A percentile compares a stretch with the other conserved stretches of the same genome.
phyloP scores from a whole-genome alignment of 1,140 invertebrate genomes.

The Drosophila parvula region DNA sequence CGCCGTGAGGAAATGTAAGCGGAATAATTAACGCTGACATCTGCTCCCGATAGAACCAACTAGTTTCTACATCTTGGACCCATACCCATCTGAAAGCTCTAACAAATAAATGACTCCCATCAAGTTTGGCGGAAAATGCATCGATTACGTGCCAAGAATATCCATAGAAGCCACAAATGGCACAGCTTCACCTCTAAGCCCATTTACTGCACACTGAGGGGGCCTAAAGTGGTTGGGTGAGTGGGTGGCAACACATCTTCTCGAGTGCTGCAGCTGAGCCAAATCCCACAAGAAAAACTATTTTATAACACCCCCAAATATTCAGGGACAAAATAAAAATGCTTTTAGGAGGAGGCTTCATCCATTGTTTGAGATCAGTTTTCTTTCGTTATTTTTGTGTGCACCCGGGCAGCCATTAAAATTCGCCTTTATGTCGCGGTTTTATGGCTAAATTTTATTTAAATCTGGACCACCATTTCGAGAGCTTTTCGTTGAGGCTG shows the following conservation, averaged over 20 bases:
- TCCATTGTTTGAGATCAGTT: conserved; percentile 40
- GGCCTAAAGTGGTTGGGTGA: conserved; percentile 23
- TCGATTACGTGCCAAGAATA: conserved; percentile 39
- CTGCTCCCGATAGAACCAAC: conserved; percentile 13
- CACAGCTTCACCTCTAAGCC: conserved; percentile 36
- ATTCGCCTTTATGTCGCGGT: conserved; percentile 48
- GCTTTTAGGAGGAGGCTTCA: conserved; percentile 41
- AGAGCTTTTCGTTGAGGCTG: conserved; percentile 55
- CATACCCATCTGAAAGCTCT: background rate
- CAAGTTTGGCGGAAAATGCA: conserved; percentile 20
- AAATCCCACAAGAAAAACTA: conserved; percentile 33
- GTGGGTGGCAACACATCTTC: conserved; percentile 42
- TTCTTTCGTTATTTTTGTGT: conserved; percentile 16
- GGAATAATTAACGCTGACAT: conserved; percentile 16
- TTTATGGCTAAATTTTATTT: conserved; percentile 41
- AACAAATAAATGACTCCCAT: conserved; percentile 24
- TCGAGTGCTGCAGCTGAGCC: conserved; percentile 44
- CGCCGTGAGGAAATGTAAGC: background rate
- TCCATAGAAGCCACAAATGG: conserved; percentile 53
- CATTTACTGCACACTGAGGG: conserved; percentile 45
- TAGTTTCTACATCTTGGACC: conserved; percentile 1
- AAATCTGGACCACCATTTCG: conserved; percentile 35
- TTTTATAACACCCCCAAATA: conserved; percentile 36
- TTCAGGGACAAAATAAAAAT: conserved; percentile 48
- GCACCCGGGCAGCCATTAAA: conserved; percentile 53